Evolutionary conservation across 2,113 vertebrate species (phyloP), one percentile per base, ranked within the genome.

Genomic region (Acinonyx jubatus): DNA sequence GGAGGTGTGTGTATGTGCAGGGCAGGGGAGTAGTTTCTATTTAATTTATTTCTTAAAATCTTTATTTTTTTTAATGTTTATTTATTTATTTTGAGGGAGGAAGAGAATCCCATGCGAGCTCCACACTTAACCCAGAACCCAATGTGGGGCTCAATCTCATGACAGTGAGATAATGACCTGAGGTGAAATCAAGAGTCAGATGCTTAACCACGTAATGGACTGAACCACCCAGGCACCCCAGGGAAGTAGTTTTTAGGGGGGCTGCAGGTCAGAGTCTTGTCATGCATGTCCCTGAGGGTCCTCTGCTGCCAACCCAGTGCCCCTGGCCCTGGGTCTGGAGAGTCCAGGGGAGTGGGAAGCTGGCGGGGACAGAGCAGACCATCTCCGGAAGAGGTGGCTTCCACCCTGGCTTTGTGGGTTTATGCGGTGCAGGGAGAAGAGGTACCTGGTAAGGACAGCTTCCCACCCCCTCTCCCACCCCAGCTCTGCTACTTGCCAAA

Each of bases 91-190:
- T 61, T 61, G 57, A 61, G 57, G 19, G 21, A 23, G 57, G 21
- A 1, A 23, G 57, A 55, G 52, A 55, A 55, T 55, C 52, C 52
- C 50, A 50, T 0, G 13, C 11, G 14, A 14, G 50, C 50, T 50
- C 52, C 52, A 55, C 16, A 1, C 52, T 55, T 3, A 61, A 21
- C 57, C 7, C 57, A 25, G 57, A 61, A 7, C 57, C 21, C 21
- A 6, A 3, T 0, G 21, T 1, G 21, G 8, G 57, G 8, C 57
- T 61, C 19, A 19, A 9, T 23, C 57, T 7, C 21, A 10, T 61
- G 57, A 61, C 57, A 2, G 19, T 61, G 57, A 61, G 57, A 61
- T 23, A 21, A 61, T 61, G 57, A 61, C 21, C 57, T 61, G 57
- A 61, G 21, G 2, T 19, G 19, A 23, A 61, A 61, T 61, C 52